A percentile compares a stretch with the other conserved stretches of the same genome.
phyloP scores from a whole-genome alignment of 2,888 invertebrate genomes.

The Caenorhabditis sp. region DNA sequence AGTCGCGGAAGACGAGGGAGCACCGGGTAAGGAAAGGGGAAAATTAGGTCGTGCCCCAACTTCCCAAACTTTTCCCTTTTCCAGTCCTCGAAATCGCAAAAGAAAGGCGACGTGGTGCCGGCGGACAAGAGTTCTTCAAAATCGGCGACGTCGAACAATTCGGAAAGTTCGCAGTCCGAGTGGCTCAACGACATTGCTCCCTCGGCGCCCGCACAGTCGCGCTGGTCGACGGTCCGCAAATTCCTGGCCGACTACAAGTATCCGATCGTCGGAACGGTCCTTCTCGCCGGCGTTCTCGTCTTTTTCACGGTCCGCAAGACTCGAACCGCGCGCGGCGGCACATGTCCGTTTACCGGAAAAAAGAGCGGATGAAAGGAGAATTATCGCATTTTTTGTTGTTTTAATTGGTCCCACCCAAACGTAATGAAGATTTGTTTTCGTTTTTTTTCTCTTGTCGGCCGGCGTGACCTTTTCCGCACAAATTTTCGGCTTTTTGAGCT shows the following conservation, averaged over 20 bases:
- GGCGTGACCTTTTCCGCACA: too few relatives aligned
- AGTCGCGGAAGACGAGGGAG: conserved; percentile 1
- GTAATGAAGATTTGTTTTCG: too few relatives aligned
- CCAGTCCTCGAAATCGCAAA: conserved; percentile 17
- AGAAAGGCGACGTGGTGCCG: conserved; percentile 29
- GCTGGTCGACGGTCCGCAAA: conserved; percentile 1
- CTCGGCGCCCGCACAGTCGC: background rate
- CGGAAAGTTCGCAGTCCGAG: conserved; percentile 30
- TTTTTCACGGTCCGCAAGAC: conserved; percentile 16
- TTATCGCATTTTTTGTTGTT: too few relatives aligned
- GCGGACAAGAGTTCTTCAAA: conserved; percentile 10
- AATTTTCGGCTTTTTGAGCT: too few relatives aligned
- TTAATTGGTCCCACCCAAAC: too few relatives aligned
- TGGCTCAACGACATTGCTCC: conserved; percentile 28
- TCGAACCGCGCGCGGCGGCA: background rate
- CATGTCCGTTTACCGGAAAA: conserved; percentile 20
- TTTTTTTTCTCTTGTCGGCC: too few relatives aligned
- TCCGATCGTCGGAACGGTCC: conserved; percentile 8
- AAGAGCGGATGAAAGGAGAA: background rate
- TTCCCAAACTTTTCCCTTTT: background rate
- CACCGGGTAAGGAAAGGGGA: background rate
- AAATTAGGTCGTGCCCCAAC: too few relatives aligned
- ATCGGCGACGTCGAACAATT: background rate
- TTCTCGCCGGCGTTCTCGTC: conserved; percentile 17
- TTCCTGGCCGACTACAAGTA: conserved; percentile 19